These are phyloP conservation scores for Asobara japonica DNA, from an alignment of 1,140 invertebrate genomes.

Conservation along the genomic window DNA sequence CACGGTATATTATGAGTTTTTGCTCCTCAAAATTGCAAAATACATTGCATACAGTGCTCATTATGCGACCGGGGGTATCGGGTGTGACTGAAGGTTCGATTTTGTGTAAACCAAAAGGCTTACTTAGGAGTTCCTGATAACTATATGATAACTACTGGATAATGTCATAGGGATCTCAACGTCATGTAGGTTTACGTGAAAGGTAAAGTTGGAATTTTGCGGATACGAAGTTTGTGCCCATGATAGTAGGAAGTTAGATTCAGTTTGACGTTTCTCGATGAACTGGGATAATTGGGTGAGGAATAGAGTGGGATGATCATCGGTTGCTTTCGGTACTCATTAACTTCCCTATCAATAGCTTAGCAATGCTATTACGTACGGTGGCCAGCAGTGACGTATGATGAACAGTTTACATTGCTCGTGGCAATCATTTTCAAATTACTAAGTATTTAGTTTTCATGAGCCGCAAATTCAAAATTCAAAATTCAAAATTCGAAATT, in stretches of 20 bases:
- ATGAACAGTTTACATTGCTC: too few relatives aligned
- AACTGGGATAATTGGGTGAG: slow-evolving; percentile 1
- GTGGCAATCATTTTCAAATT: too few relatives aligned
- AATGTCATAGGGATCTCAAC: not conserved
- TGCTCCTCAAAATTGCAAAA: too few relatives aligned
- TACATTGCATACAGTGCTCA: too few relatives aligned
- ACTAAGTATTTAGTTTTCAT: too few relatives aligned
- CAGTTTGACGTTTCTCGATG: not conserved
- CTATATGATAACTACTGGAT: not conserved
- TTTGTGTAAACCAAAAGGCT: too few relatives aligned
- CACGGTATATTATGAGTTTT: too few relatives aligned
- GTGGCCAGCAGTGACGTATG: not conserved
- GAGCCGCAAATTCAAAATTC: too few relatives aligned
- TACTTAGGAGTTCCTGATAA: too few relatives aligned
- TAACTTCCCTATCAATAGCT: not conserved
- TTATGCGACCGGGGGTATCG: too few relatives aligned
- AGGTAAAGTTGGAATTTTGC: not conserved
- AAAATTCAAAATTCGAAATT: too few relatives aligned
- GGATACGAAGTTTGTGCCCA: not conserved
- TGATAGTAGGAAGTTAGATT: not conserved
- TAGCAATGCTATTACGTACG: not conserved
- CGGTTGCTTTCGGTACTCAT: not conserved
- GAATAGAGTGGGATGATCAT: not conserved
- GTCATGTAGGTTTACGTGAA: not conserved
- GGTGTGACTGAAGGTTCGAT: too few relatives aligned